Conservation (phyloP, 2,888 invertebrate species). For the Neoscelio sp. region DNA sequence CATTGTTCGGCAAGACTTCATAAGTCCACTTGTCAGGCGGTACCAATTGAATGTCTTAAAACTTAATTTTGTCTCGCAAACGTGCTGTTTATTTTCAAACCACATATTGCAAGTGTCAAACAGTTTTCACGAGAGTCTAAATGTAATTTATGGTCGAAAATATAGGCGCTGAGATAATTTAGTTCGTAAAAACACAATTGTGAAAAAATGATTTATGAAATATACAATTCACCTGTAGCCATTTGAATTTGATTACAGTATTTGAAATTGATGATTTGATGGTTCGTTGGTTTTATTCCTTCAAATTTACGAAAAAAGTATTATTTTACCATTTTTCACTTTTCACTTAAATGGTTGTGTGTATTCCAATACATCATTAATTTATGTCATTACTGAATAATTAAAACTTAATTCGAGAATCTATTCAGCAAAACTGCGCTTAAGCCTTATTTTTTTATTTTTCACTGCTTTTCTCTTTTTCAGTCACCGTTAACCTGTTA, state of each 20-base stretch:
- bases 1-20: slow-evolving; percentile 51
- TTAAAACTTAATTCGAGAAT: slow-evolving; percentile 44
- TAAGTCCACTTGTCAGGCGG: slow-evolving; percentile 46
- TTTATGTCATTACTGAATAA: slow-evolving; percentile 38
- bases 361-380: slow-evolving; percentile 8
- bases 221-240: no score
- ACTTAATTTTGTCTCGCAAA: slow-evolving; percentile 31
- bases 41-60: slow-evolving; percentile 51
- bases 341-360: no score
- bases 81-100: slow-evolving; percentile 11
- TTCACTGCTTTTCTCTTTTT: slow-evolving; percentile 46
- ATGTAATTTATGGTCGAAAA: slow-evolving; percentile 11
- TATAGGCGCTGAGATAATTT: slow-evolving; percentile 7
- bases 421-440: slow-evolving; percentile 35
- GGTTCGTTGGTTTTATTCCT: slow-evolving; percentile 15
- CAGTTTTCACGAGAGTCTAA: slow-evolving; percentile 6
- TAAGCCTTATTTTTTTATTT: neutral
- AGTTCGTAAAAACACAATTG: neutral
- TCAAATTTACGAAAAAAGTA: slow-evolving; percentile 13
- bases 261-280: slow-evolving; percentile 1
- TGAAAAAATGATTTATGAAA: slow-evolving; percentile 11
- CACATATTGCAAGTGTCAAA: slow-evolving; percentile 11
- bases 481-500: slow-evolving; percentile 39
- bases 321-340: no score
- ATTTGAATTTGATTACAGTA: no score